Percentiles rank a stretch among this genome's conserved stretches.
These are phyloP conservation scores for Drosophila meridiana DNA, from an alignment of 2,888 invertebrate species.

Conservation along the genomic window DNA sequence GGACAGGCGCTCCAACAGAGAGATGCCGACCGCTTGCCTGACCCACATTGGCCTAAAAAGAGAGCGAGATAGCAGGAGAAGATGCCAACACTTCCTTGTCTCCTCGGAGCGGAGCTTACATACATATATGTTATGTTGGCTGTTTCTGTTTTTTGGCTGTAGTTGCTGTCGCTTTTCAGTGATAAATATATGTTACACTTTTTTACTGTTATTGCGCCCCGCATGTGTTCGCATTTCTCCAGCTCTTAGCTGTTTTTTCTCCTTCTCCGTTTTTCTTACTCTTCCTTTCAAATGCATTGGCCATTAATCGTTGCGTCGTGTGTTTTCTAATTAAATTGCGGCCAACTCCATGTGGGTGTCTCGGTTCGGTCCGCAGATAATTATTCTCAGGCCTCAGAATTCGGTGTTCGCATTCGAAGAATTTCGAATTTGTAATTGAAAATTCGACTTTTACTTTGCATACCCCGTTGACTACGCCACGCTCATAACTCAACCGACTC, in stretches of 20 bases:
- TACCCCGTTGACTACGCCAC: conserved; percentile 55
- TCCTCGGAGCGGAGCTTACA: conserved; percentile 9
- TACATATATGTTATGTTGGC: conserved; percentile 25
- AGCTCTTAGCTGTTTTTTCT: conserved; percentile 2
- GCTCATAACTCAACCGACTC: conserved; percentile 44
- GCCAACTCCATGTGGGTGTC: conserved; percentile 72
- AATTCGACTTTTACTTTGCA: conserved; percentile 70
- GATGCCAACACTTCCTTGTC: conserved; percentile 53
- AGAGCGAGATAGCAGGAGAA: conserved; percentile 12
- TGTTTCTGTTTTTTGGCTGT: conserved; percentile 38
- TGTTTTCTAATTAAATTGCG: conserved; percentile 79
- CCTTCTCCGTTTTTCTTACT: conserved; percentile 32
- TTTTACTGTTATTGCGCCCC: conserved; percentile 78
- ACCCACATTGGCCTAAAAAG: conserved; percentile 45
- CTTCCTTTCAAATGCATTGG: conserved; percentile 74
- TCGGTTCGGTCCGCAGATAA: conserved; percentile 38
- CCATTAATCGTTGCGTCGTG: conserved; percentile 73
- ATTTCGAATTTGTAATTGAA: conserved; percentile 14
- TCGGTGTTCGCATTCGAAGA: conserved; percentile 30
- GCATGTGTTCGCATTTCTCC: conserved; percentile 77
- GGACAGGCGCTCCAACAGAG: conserved; percentile 61
- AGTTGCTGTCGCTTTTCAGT: conserved; percentile 72
- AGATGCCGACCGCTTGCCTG: conserved; percentile 53
- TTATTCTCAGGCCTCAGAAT: conserved; percentile 62
- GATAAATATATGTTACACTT: conserved; percentile 80